phyloP scores from a whole-genome alignment of 2,113 vertebrate genomes.

The Octodon degus region DNA sequence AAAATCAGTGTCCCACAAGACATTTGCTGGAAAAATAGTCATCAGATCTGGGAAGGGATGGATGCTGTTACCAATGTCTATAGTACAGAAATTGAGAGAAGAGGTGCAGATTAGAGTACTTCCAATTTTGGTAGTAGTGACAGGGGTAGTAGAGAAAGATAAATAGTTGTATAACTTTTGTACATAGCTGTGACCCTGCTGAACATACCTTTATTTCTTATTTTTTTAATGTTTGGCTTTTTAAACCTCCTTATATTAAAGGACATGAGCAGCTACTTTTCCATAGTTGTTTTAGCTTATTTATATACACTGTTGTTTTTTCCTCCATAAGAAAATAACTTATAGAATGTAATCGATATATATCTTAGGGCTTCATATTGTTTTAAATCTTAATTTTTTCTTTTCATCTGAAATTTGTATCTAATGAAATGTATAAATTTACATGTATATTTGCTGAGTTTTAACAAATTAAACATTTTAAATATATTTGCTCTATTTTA shows the following conservation, averaged over 20 bases:
- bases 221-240: neutral
- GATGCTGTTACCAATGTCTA: neutral
- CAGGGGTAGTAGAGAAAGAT: neutral
- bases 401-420: neutral
- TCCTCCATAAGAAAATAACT: neutral
- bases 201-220: neutral
- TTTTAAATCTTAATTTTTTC: neutral
- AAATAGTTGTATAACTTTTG: neutral
- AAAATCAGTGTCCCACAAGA: neutral
- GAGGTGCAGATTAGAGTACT: too few relatives aligned
- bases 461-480: slow-evolving; percentile 47
- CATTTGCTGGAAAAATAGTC: neutral
- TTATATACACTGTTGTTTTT: neutral
- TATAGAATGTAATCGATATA: neutral
- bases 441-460: neutral
- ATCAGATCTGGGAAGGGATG: neutral
- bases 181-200: slow-evolving; percentile 1
- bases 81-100: neutral
- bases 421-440: neutral
- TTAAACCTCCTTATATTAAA: neutral
- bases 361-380: neutral
- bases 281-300: neutral
- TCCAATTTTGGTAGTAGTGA: neutral
- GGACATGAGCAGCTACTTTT: neutral
- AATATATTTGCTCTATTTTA: neutral